phyloP scores from a whole-genome alignment of 2,888 invertebrate genomes.

The Pyrochroa serraticornis region DNA sequence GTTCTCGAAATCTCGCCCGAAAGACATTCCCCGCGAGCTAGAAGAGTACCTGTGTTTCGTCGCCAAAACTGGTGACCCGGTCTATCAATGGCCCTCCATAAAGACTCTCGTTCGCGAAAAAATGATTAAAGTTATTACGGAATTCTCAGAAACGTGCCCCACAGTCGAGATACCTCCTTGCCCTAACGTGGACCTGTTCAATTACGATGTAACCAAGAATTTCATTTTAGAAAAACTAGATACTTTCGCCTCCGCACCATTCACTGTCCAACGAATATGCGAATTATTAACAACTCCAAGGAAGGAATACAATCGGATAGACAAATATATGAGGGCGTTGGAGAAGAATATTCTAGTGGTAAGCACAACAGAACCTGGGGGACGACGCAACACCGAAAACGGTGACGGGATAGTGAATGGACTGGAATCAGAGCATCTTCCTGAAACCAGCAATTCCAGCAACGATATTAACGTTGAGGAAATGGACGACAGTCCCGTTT shows the following conservation, averaged over 20 bases:
- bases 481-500: constrained; percentile 61
- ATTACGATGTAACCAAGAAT: constrained; percentile 87
- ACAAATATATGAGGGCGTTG: constrained; percentile 95
- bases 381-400: constrained; percentile 69
- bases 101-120: constrained; percentile 89
- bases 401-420: constrained; percentile 70
- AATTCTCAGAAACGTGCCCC: constrained; percentile 83
- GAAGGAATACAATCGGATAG: constrained; percentile 93
- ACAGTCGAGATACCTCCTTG: constrained; percentile 80
- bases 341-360: constrained; percentile 94
- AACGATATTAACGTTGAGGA: constrained; percentile 65
- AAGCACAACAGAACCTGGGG: constrained; percentile 74
- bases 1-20: constrained; percentile 75
- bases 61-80: constrained; percentile 92
- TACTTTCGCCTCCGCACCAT: constrained; percentile 87
- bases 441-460: constrained; percentile 59
- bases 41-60: constrained; percentile 90
- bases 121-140: constrained; percentile 82
- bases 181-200: constrained; percentile 90
- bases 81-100: constrained; percentile 89
- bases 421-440: constrained; percentile 62
- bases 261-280: constrained; percentile 94
- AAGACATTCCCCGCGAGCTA: constrained; percentile 85
- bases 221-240: constrained; percentile 82
- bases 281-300: constrained; percentile 90